Conservation (phyloP, 2,888 invertebrate species). For the Calameuta filiformis region DNA sequence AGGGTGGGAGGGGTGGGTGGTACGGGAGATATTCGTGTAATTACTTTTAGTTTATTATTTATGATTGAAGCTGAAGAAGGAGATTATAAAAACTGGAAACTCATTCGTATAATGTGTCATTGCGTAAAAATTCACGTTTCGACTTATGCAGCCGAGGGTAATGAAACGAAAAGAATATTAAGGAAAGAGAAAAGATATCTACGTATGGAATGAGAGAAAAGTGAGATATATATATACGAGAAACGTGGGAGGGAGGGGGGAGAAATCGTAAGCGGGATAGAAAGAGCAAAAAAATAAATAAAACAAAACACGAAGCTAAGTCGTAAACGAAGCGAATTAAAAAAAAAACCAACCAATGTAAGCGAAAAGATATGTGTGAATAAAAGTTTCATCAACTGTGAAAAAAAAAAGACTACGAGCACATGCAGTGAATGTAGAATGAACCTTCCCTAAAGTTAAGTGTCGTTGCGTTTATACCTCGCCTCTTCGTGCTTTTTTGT, state of each 20-base stretch:
- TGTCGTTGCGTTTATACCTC: background rate
- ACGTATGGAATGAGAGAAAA: background rate
- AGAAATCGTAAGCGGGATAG: conserved; percentile 1
- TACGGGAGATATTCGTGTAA: background rate
- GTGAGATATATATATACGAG: background rate
- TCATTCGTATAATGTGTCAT: conserved; percentile 53
- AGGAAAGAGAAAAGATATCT: background rate
- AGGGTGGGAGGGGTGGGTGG: background rate
- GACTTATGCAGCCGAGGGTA: conserved; percentile 57
- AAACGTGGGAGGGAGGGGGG: background rate
- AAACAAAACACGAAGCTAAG: background rate
- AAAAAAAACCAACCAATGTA: conserved; percentile 45
- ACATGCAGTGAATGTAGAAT: conserved; percentile 10
- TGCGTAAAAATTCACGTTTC: conserved; percentile 57
- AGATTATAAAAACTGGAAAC: conserved; percentile 1
- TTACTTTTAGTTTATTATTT: conserved; percentile 2
- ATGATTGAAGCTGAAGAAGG: background rate
- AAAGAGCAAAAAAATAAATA: background rate
- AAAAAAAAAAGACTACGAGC: conserved; percentile 7
- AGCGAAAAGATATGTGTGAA: conserved; percentile 64
- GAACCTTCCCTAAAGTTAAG: background rate
- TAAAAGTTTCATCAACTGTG: conserved; percentile 61
- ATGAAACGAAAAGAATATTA: background rate
- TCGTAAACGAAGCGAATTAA: background rate
- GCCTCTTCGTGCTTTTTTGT: background rate